Conservation (phyloP, 2,113 vertebrate genomes). For the Phocoena phocoena region DNA sequence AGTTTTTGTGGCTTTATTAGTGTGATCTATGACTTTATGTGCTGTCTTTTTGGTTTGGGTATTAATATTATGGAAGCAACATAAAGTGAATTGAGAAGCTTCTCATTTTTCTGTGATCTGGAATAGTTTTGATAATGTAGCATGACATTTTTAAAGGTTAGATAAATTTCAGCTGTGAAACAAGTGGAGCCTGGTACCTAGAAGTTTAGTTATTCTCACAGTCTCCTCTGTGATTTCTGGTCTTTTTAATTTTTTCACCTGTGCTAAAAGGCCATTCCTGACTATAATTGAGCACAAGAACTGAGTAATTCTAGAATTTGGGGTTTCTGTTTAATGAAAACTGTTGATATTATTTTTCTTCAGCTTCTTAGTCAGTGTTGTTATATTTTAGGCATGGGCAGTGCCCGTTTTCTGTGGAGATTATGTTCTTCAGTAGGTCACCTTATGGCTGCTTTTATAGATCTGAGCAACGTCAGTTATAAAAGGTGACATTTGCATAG, state of each 20-base stretch:
- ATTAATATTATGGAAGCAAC: background rate
- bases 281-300: background rate
- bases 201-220: background rate
- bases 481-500: background rate
- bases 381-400: background rate
- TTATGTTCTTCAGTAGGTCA: background rate
- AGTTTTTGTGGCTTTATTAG: background rate
- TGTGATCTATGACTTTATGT: background rate
- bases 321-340: background rate
- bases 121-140: background rate
- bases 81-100: background rate
- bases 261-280: background rate
- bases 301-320: slow-evolving; percentile 13
- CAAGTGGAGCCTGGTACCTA: background rate
- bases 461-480: background rate
- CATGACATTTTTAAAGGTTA: background rate
- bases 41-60: background rate
- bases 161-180: background rate
- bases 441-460: background rate
- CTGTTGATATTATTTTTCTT: background rate
- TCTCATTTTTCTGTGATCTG: background rate
- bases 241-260: background rate
- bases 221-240: background rate
- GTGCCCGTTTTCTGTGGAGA: background rate
- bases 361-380: background rate